These are phyloP conservation scores for Cremastinae sp. DNA, from an alignment of 2,888 invertebrate genomes.

Conservation along the genomic window DNA sequence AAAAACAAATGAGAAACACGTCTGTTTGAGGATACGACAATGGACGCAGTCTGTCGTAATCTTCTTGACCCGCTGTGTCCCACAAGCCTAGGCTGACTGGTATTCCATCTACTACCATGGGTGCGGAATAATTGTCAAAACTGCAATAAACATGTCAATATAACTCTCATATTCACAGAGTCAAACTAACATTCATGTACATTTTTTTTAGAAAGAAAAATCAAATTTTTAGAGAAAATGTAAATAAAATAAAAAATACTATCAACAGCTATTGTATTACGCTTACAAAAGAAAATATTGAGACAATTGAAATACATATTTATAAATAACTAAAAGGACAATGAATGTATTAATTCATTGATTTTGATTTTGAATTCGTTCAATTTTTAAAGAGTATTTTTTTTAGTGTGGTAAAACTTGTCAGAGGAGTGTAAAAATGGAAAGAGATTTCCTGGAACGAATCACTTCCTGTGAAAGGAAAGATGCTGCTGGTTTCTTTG, in stretches of 20 bases:
- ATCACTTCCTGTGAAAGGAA: constrained; percentile 59
- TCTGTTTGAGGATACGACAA: constrained; percentile 99
- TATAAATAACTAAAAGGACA: too few relatives aligned
- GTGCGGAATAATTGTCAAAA: constrained; percentile 99
- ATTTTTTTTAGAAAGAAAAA: too few relatives aligned
- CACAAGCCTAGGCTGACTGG: constrained; percentile 97
- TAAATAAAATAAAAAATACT: not conserved
- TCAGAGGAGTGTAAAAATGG: constrained; percentile 11
- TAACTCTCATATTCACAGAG: not conserved
- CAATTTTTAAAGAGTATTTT: too few relatives aligned
- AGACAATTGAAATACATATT: too few relatives aligned
- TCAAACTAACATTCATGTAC: too few relatives aligned
- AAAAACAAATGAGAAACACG: constrained; percentile 99
- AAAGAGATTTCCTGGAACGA: constrained; percentile 42
- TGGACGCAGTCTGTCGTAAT: constrained; percentile 97
- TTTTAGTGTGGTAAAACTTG: not conserved
- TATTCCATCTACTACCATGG: constrained; percentile 98
- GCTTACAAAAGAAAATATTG: too few relatives aligned
- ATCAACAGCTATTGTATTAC: too few relatives aligned
- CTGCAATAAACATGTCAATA: constrained; percentile 80
- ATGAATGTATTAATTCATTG: too few relatives aligned
- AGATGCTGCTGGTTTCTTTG: constrained; percentile 47
- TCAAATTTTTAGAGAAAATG: not conserved
- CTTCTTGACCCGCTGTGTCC: constrained; percentile 99
- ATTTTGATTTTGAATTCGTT: too few relatives aligned